These are phyloP conservation scores for Anoplius nigerrimus DNA, from an alignment of 2,888 invertebrate genomes.

Conservation along the genomic window DNA sequence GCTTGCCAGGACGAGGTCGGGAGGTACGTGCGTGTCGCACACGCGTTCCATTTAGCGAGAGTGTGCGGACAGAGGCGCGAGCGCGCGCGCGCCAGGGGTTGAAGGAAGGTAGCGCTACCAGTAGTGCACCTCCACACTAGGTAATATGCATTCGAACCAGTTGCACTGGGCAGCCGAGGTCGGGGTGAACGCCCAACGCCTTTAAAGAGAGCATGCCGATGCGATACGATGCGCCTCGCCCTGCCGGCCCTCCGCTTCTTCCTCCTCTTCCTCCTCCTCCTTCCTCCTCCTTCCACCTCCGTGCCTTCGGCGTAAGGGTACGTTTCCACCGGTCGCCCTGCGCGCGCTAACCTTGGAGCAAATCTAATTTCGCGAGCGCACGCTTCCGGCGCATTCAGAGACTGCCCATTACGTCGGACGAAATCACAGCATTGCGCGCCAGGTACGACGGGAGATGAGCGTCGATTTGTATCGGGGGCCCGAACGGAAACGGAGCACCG, in stretches of 20 bases:
- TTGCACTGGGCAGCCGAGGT: conserved; percentile 68
- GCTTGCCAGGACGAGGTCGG: conserved; percentile 34
- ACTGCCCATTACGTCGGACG: too few species aligned
- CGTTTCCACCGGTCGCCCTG: conserved; percentile 45
- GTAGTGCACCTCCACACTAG: conserved; percentile 69
- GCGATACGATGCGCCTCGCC: conserved; percentile 67
- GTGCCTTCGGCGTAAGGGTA: conserved; percentile 55
- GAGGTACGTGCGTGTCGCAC: conserved; percentile 33
- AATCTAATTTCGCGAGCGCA: too few species aligned
- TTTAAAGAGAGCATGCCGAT: conserved; percentile 72
- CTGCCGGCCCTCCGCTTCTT: conserved; percentile 55
- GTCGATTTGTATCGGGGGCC: conserved; percentile 2
- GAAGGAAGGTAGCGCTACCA: conserved; percentile 48
- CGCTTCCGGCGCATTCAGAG: too few species aligned
- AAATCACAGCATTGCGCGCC: too few species aligned
- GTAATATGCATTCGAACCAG: conserved; percentile 69
- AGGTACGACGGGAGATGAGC: too few species aligned
- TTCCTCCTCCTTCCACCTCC: too few species aligned
- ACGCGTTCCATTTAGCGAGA: conserved; percentile 46
- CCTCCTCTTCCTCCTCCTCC: not conserved
- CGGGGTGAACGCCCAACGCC: conserved; percentile 74
- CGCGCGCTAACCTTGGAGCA: not conserved
- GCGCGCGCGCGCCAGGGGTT: conserved; percentile 16
- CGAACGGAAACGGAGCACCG: too few species aligned
- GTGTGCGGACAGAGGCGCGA: conserved; percentile 7